These are phyloP conservation scores for Puffinus mauretanicus DNA, from an alignment of 2,113 vertebrate species.

Conservation along the genomic window DNA sequence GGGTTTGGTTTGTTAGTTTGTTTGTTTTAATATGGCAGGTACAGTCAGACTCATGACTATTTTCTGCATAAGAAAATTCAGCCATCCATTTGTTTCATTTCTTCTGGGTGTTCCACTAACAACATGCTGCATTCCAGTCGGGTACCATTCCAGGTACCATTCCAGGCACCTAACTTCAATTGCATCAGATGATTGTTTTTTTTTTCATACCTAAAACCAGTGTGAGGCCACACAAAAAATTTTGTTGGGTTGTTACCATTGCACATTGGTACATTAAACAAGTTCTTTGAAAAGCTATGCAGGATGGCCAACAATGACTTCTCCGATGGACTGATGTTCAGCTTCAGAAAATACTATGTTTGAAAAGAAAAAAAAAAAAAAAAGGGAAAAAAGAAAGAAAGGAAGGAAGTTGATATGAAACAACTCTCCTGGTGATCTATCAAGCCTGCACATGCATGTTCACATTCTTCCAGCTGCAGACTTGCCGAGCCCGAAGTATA, in stretches of 20 bases:
- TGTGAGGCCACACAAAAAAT: neutral
- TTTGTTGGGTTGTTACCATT: neutral
- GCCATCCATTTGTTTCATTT: neutral
- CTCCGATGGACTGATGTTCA: neutral
- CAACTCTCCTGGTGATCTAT: neutral
- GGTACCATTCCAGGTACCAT: neutral
- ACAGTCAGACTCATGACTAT: neutral
- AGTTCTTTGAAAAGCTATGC: neutral
- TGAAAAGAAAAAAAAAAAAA: fast-evolving
- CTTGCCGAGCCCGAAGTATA: neutral
- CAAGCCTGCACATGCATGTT: neutral
- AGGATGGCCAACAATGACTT: neutral
- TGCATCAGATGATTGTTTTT: neutral
- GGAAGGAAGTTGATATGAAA: neutral
- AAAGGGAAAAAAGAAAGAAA: fast-evolving
- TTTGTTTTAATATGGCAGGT: neutral
- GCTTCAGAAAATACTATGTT: neutral
- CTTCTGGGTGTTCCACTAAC: neutral
- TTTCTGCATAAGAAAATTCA: neutral
- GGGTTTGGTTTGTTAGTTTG: neutral
- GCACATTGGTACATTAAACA: neutral
- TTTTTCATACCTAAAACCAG: neutral
- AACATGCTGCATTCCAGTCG: neutral
- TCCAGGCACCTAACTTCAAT: neutral
- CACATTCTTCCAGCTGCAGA: neutral